phyloP scores from a whole-genome alignment of 1,140 invertebrate genomes.

The Drosophila arizonae region DNA sequence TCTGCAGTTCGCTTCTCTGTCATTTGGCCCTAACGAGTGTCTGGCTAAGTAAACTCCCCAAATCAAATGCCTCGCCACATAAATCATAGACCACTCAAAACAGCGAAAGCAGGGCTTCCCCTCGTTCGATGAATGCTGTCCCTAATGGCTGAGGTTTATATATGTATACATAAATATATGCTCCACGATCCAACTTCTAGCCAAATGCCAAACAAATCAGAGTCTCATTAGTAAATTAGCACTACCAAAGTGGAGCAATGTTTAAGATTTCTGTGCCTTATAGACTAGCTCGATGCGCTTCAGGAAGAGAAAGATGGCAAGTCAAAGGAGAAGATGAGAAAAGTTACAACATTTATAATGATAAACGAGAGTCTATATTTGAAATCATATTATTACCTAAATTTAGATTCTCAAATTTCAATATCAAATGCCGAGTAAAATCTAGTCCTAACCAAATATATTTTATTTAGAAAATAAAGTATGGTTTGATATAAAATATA shows the following conservation, averaged over 20 bases:
- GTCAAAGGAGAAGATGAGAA: neutral
- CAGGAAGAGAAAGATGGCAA: neutral
- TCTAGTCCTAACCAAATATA: too few species aligned
- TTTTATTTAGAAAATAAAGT: too few species aligned
- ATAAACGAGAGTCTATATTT: too few species aligned
- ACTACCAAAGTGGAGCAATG: slow-evolving; percentile 46
- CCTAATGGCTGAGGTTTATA: neutral
- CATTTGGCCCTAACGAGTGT: slow-evolving; percentile 19
- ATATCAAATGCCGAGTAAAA: too few species aligned
- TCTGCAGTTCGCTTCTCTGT: slow-evolving; percentile 5
- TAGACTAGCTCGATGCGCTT: neutral
- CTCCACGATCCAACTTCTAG: slow-evolving; percentile 19
- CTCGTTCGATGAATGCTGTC: slow-evolving; percentile 34
- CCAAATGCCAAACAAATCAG: slow-evolving; percentile 59
- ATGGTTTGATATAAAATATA: too few species aligned
- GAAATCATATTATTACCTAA: too few species aligned
- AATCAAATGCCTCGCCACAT: slow-evolving; percentile 47
- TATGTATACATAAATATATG: slow-evolving; percentile 13
- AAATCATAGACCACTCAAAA: slow-evolving; percentile 50
- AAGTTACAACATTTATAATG: too few species aligned
- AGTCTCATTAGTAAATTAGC: slow-evolving; percentile 76
- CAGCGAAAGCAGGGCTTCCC: slow-evolving; percentile 17
- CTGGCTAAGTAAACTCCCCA: slow-evolving; percentile 38
- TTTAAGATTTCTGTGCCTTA: neutral
- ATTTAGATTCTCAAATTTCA: too few species aligned